A percentile compares a stretch with the other conserved stretches of the same genome.
phyloP scores from a whole-genome alignment of 2,797 vertebrate species.

The Enteromius mattozi region DNA sequence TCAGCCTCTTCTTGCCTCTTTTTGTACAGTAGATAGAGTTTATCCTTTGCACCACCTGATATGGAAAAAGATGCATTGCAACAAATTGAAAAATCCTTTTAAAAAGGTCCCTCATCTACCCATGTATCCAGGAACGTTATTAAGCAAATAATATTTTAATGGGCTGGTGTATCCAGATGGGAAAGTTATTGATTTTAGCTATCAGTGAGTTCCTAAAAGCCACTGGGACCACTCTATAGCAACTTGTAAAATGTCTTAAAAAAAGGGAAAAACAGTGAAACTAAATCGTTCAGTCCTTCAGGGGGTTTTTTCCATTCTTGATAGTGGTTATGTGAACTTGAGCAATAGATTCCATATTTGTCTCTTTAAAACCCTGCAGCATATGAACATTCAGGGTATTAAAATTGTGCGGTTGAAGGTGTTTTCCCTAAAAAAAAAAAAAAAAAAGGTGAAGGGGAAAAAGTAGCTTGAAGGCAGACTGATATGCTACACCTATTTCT shows the following conservation, averaged over 20 bases:
- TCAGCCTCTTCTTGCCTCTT: slow-evolving; percentile 96
- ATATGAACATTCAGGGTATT: slow-evolving; percentile 59
- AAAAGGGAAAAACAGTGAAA: slow-evolving; percentile 47
- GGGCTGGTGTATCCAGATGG: background rate
- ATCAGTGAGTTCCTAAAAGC: slow-evolving; percentile 27
- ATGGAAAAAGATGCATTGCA: background rate
- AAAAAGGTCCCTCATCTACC: background rate
- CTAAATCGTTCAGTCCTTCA: slow-evolving; percentile 62
- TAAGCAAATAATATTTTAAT: slow-evolving; percentile 9
- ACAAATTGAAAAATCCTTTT: background rate
- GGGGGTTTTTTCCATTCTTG: slow-evolving; percentile 51
- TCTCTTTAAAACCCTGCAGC: slow-evolving; percentile 49
- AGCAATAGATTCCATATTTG: slow-evolving; percentile 52
- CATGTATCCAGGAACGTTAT: background rate
- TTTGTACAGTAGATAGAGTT: slow-evolving; percentile 98
- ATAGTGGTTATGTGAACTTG: slow-evolving; percentile 55
- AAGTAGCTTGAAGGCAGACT: slow-evolving; percentile 3
- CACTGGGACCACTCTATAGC: slow-evolving; percentile 24
- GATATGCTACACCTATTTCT: background rate
- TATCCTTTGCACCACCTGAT: slow-evolving; percentile 96
- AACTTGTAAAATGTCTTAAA: slow-evolving; percentile 38
- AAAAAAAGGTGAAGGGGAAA: slow-evolving; percentile 40
- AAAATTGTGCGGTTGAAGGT: slow-evolving; percentile 51
- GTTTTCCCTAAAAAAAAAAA: slow-evolving; percentile 57
- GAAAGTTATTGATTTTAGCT: slow-evolving; percentile 33